Base-by-base conservation (phyloP, 2,888 invertebrate genomes). In the Campopleginae sp. region DNA sequence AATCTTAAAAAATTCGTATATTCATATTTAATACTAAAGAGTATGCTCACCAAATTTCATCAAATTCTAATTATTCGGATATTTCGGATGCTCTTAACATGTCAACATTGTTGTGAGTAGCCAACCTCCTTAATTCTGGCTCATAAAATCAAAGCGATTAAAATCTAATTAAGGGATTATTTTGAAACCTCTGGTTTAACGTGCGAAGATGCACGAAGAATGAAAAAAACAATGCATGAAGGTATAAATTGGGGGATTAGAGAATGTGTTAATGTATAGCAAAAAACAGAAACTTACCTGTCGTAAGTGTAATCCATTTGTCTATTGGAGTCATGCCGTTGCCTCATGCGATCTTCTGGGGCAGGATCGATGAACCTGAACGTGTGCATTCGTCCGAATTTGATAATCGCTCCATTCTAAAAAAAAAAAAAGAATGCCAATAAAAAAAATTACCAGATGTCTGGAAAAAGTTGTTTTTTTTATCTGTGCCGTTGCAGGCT, bases 371-470 rank as follows among this genome's bases (percentile, higher is more conserved):
- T 95, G 94, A 97, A 98, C 89, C 97, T 96, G 94, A 97, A 98
- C 58, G 97, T 97, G 90, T 98, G 97, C 90, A 97, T 97, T 88
- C 97, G 96, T 72, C 98, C 98, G 94, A 98, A 97, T 95, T 97
- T 97, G 82, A 98, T 96, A 87, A 97, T 95, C 89, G 97, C 96
- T 86, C 97, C 98, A 94, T 98, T 97, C 96, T 97, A 94, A 19
- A 92, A 92, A 68, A 19, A 92, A 92, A 68, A 42, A 61, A 33
- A 61, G 12, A 76, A 46, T 51, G 17, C 27, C 75, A 48, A 51
- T 38, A 1, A 31, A 51, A 71, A 46, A 46, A 66, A 75, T 10
- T 17, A 8, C 33, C 19, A 4, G 3, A 19, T 66, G 7, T 8
- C 4, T 12, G 19, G 42, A 27, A 23, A 68, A 42, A 48, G 19